Evolutionary conservation across 2,113 vertebrate genomes (phyloP), one percentile per base, ranked within the genome.

Genomic region (Ochotona princeps): DNA sequence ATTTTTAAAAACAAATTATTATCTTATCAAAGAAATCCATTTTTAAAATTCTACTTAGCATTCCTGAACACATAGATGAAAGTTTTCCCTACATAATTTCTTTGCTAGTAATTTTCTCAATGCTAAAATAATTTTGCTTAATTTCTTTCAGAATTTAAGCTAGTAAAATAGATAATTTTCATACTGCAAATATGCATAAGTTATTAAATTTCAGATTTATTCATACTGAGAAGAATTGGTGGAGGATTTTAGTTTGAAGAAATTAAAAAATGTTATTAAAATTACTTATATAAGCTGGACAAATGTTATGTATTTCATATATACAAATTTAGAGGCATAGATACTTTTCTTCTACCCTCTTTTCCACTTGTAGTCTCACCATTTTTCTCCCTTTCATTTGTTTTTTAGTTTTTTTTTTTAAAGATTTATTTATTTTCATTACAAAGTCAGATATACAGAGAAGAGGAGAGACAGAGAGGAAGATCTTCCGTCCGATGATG

Each of bases 1-100:
- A 32, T 95, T 66, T 80, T 93, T 93, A 90, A 47, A 80, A 78
- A 81, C 73, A 93, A 80, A 90, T 90, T 28, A 61, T 82, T 79
- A 44, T 66, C 15, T 75, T 76, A 67, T 32, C 54, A 32, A 89
- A 87, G 32, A 60, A 26, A 9, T 70, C 82, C 44, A 38, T 69
- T 82, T 69, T 83, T n/a, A 30, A 63, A 75, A 14, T 8, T 73
- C 15, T 87, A 72, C 5, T 26, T 79, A 49, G 72, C 95, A 87
- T 95, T 87, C 38, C 57, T 89, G 47, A 94, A 30, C 23, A 93
- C 28, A 20, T 5, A 21, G 26, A 23, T 83, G 67, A 85, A 93
- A 79, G 1, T 82, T 90, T 84, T 85, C 35, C 76, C 23, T 74
- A 20, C 5, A 35, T 51, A 89, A 67, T 90, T 91, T 57, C 35